Evolutionary conservation across 2,888 invertebrate species (phyloP).

Genomic region (Hermodice carunculata): DNA sequence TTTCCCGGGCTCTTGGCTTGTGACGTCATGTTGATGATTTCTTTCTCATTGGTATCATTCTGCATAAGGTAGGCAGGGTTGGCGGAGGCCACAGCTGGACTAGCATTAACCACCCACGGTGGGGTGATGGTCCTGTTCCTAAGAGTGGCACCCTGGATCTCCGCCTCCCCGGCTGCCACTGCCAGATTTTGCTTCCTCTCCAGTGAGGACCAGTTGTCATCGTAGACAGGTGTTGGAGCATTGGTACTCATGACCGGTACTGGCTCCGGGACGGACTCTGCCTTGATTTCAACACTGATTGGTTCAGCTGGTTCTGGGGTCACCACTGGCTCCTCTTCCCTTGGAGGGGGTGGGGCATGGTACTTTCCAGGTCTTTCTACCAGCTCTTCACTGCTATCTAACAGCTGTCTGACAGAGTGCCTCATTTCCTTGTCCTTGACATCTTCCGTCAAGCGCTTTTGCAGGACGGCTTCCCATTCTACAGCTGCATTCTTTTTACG

Average conservation of each 20-base stretch:
- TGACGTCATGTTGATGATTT: neutral
- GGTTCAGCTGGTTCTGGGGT: neutral
- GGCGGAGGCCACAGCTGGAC: neutral
- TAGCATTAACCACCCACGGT: constrained; percentile 14
- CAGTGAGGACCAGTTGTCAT: no score
- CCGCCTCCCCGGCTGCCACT: neutral
- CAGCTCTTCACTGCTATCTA: neutral
- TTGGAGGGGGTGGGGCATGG: no score
- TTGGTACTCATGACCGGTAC: neutral
- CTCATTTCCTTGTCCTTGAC: constrained; percentile 61
- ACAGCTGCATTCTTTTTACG: constrained; percentile 33
- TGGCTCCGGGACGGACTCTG: neutral
- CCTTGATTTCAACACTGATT: neutral
- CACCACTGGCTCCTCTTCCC: no score
- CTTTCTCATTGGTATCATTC: constrained; percentile 5
- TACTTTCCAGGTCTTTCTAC: no score
- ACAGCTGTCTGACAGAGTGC: constrained; percentile 21
- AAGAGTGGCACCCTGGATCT: neutral
- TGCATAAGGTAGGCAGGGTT: constrained; percentile 15
- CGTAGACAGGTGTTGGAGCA: no score
- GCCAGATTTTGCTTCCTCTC: neutral
- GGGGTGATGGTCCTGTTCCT: constrained; percentile 10
- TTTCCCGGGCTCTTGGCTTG: neutral
- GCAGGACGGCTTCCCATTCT: constrained; percentile 58
- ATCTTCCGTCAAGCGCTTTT: constrained; percentile 57